These are phyloP conservation scores for Torymus auratus DNA, from an alignment of 2,888 invertebrate genomes.

Conservation along the genomic window DNA sequence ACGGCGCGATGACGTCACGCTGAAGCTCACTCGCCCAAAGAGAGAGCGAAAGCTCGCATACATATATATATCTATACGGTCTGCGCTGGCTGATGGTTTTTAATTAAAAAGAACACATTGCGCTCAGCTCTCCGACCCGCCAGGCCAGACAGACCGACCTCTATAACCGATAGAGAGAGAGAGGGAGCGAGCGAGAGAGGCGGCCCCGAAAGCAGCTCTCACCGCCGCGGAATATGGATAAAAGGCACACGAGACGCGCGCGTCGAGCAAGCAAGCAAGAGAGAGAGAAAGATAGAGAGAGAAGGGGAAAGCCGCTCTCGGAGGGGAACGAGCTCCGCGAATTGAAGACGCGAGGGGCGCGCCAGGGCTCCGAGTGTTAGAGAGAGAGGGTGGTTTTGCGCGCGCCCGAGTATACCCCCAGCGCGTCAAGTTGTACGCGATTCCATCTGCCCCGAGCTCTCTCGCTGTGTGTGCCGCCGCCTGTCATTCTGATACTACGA, in stretches of 20 bases:
- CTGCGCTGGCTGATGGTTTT: constrained; percentile 15
- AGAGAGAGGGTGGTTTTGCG: constrained; percentile 31
- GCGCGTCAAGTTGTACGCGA: constrained; percentile 71
- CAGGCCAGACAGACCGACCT: neutral
- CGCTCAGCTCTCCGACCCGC: neutral
- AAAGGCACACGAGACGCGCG: constrained; percentile 42
- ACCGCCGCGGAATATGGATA: constrained; percentile 40
- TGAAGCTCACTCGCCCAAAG: no score
- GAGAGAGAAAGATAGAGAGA: constrained; percentile 4
- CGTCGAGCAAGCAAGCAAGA: constrained; percentile 39
- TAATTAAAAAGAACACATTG: constrained; percentile 52
- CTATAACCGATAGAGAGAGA: neutral
- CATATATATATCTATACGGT: neutral
- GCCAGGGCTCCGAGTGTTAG: constrained; percentile 10
- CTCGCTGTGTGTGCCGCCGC: constrained; percentile 59
- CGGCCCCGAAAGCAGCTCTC: constrained; percentile 26
- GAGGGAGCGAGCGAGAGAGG: constrained; percentile 21
- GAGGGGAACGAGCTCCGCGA: constrained; percentile 70
- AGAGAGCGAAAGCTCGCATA: no score
- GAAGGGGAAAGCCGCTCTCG: constrained; percentile 38
- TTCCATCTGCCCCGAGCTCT: constrained; percentile 74
- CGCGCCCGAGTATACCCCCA: constrained; percentile 63
- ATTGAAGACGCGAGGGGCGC: constrained; percentile 71
- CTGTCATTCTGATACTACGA: constrained; percentile 76
- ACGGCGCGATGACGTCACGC: no score